Base-by-base conservation (phyloP, 2,888 invertebrate genomes). In the Diarsia dahlii region DNA sequence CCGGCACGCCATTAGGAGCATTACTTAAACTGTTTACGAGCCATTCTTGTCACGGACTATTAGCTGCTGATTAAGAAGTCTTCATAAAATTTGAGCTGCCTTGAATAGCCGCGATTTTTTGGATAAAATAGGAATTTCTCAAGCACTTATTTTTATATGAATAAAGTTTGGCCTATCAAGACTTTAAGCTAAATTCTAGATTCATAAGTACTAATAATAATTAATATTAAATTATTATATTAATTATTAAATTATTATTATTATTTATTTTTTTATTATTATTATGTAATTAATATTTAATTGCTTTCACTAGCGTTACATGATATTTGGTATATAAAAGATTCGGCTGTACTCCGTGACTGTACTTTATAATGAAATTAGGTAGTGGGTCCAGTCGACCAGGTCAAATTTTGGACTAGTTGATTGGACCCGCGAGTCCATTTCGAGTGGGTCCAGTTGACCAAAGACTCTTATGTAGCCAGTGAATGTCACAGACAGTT, bases 11-110 rank as follows among this genome's bases (percentile, higher is more conserved):
- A 64, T 70, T 78, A 69, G 0, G 8, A 34, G 20, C 68, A 68
- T 81, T 74, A 72, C 39, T 20, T 28, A 54, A 81, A 82, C 67
- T 60, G 71, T 85, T 85, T 46, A 64, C 71, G 69, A 50, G 39
- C 63, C 71, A 60, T 64, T 85, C 28, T 13, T 60, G 58, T 63
- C 70, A 46, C 63, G 20, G n/a, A 56, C 4, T 52, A 82, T 78
- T 46, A 58, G 39, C 73, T 46, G 3, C 64, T 45, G 20, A 68
- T 45, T 60, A 50, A 18, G 20, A n/a, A 65, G 50, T 39, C 46
- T 75, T 62, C 23, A 48, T 58, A 58, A 66, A 54, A 1, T 52
- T 58, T 3, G 1, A 13, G 18, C 46, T 28, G 15, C 46, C 46
- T 81, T 18, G 39, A 58, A 81, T 60, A 15, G n/a, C 28, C 28